These are phyloP conservation scores for Formica selysi DNA, from an alignment of 1,140 invertebrate genomes.

Conservation along the genomic window DNA sequence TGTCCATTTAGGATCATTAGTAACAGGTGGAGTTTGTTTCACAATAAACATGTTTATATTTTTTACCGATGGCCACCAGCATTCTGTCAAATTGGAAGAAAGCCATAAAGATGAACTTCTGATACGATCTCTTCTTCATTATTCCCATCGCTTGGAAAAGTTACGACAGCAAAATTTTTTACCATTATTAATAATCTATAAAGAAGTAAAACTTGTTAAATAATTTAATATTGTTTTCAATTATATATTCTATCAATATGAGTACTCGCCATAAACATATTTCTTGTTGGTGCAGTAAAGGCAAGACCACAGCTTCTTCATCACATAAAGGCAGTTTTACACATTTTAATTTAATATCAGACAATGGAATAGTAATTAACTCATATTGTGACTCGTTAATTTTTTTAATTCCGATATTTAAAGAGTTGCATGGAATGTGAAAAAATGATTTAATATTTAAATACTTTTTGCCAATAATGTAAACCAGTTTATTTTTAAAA, in stretches of 20 bases:
- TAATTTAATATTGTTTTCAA: slow-evolving; percentile 8
- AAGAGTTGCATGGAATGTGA: not conserved
- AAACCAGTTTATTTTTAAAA: too few species aligned
- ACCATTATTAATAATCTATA: slow-evolving; percentile 14
- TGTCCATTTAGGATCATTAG: not conserved
- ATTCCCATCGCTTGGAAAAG: slow-evolving; percentile 12
- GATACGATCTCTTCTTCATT: slow-evolving; percentile 15
- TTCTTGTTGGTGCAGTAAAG: slow-evolving; percentile 27
- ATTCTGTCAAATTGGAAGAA: not conserved
- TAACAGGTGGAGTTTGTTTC: not conserved
- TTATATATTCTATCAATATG: not conserved
- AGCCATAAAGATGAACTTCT: slow-evolving; percentile 24
- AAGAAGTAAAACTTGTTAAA: slow-evolving; percentile 1
- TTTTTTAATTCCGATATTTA: slow-evolving; percentile 37
- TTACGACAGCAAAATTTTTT: slow-evolving; percentile 8
- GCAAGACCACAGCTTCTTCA: slow-evolving; percentile 20
- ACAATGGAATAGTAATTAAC: not conserved
- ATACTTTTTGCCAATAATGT: too few species aligned
- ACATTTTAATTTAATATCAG: slow-evolving; percentile 24
- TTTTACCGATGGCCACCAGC: slow-evolving; percentile 21
- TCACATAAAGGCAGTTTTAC: slow-evolving; percentile 15
- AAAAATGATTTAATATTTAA: too few species aligned
- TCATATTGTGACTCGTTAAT: slow-evolving; percentile 27
- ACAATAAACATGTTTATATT: not conserved
- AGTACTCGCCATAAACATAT: slow-evolving; percentile 14